These are phyloP conservation scores for Natrix natrix DNA, from an alignment of 2,797 vertebrate genomes.

Conservation along the genomic window DNA sequence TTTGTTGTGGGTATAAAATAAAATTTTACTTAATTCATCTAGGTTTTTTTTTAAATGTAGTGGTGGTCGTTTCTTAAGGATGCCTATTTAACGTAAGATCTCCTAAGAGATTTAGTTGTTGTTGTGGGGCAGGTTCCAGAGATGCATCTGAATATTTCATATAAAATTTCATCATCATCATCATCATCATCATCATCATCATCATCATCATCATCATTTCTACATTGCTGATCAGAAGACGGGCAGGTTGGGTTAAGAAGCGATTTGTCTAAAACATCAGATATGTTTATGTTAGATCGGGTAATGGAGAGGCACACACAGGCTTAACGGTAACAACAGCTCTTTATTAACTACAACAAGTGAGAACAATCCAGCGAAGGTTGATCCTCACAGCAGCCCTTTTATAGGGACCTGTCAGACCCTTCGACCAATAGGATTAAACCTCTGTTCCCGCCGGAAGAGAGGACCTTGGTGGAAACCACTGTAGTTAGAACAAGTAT, in stretches of 20 bases:
- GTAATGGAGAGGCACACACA: too few relatives aligned
- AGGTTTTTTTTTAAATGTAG: conserved; percentile 19
- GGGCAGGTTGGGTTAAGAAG: too few relatives aligned
- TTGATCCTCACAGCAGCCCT: too few relatives aligned
- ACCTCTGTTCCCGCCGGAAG: too few relatives aligned
- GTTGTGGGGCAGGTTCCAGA: not conserved
- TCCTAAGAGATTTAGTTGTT: not conserved
- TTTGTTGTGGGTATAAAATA: conserved; percentile 96
- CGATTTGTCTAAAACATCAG: not conserved
- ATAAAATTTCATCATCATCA: not conserved
- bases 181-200: not conserved
- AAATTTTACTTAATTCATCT: conserved; percentile 59
- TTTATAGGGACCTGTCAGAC: too few relatives aligned
- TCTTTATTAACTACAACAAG: too few relatives aligned
- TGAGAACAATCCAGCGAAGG: too few relatives aligned
- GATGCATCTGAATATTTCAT: not conserved
- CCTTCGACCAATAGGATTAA: too few relatives aligned
- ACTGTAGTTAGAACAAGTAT: too few relatives aligned
- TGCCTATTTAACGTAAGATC: not conserved
- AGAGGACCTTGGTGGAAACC: too few relatives aligned
- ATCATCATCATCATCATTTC: not conserved
- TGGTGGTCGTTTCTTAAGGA: conserved; percentile 22
- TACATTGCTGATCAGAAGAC: not conserved
- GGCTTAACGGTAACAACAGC: too few relatives aligned
- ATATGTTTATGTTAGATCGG: not conserved